Conservation (phyloP, 2,113 vertebrate species). For the Centrocercus urophasianus region DNA sequence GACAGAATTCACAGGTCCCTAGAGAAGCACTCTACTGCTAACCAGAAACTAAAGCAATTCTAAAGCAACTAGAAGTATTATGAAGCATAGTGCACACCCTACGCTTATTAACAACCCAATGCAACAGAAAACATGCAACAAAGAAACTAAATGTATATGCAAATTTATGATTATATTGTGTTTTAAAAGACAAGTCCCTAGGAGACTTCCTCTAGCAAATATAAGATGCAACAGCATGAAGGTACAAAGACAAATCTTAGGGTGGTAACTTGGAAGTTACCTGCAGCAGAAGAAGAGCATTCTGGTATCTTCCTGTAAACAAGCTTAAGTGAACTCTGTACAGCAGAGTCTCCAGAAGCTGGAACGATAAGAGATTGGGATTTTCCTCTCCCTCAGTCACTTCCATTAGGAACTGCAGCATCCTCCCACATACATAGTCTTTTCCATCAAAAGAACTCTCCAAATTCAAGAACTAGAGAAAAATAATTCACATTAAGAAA, state of each 20-base stretch:
- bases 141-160: fast-evolving
- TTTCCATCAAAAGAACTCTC: conserved; percentile 94
- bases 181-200: not conserved
- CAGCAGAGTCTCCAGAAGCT: conserved; percentile 90
- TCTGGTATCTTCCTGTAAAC: conserved; percentile 88
- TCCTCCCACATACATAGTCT: conserved; percentile 89
- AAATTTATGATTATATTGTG: not conserved
- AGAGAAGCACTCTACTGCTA: not conserved
- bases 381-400: conserved; percentile 47
- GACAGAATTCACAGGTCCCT: not conserved
- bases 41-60: not conserved
- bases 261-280: conserved; percentile 66
- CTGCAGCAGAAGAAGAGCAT: conserved; percentile 88
- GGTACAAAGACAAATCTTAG: not conserved
- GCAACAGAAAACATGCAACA: not conserved
- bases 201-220: not conserved
- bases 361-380: conserved; percentile 85
- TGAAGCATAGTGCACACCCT: fast-evolving
- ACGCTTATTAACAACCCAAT: not conserved
- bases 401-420: conserved; percentile 85
- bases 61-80: not conserved
- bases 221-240: not conserved
- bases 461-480: conserved; percentile 87
- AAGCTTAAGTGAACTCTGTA: conserved; percentile 90
- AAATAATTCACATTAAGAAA: not conserved